Percentiles rank a stretch among this genome's conserved stretches.
phyloP scores from a whole-genome alignment of 2,797 vertebrate genomes.

The Acropternis orthonyx region DNA sequence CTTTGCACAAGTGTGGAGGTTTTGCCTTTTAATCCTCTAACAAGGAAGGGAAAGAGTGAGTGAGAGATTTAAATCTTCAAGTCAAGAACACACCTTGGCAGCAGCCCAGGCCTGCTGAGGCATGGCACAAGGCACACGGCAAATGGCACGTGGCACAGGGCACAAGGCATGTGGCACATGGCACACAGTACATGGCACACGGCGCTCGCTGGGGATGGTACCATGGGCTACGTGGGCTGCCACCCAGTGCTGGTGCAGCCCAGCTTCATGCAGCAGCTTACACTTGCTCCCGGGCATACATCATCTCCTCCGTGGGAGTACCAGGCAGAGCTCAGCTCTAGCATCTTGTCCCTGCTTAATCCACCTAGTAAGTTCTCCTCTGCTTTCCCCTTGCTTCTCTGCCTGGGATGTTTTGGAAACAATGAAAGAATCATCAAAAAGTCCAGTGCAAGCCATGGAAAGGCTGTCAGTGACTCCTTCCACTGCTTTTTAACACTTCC shows the following conservation, averaged over 20 bases:
- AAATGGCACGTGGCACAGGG: rapidly evolving
- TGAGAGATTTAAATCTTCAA: not conserved
- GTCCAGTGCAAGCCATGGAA: not conserved
- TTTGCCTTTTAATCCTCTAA: not conserved
- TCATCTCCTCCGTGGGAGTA: rapidly evolving
- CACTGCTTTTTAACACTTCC: not conserved
- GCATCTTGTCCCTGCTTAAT: not conserved
- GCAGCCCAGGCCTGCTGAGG: not conserved
- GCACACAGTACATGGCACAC: rapidly evolving
- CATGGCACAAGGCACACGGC: rapidly evolving
- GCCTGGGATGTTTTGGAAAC: not conserved
- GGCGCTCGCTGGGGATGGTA: rapidly evolving
- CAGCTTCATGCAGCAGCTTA: not conserved
- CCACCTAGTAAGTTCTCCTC: not conserved
- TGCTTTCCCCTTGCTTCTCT: not conserved
- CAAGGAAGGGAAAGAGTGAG: rapidly evolving
- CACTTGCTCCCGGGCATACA: not conserved
- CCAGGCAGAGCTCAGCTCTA: not conserved
- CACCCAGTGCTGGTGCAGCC: not conserved
- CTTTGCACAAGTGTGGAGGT: not conserved
- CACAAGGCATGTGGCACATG: rapidly evolving
- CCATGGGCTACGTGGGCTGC: rapidly evolving
- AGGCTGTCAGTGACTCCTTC: not conserved
- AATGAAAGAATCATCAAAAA: not conserved
- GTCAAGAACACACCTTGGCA: not conserved